These are phyloP conservation scores for Pterophyllum scalare DNA, from an alignment of 2,113 vertebrate species.

Conservation along the genomic window DNA sequence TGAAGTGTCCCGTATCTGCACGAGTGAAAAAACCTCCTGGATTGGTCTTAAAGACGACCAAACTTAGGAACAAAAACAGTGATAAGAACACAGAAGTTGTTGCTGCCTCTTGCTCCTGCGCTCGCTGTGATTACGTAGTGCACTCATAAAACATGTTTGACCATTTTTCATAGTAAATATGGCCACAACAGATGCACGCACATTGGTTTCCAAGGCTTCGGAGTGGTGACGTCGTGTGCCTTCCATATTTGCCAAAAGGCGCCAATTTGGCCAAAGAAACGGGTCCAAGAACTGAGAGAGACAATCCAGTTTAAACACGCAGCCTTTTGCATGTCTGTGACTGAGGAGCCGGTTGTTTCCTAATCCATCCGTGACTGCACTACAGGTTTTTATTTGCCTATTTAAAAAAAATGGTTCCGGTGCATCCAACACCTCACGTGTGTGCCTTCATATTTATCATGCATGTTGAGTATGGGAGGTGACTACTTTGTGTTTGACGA, in stretches of 20 bases:
- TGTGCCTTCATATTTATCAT: neutral
- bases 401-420: neutral
- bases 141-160: no score
- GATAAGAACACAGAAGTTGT: no score
- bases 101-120: no score
- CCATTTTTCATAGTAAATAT: neutral
- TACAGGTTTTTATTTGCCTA: rapidly evolving
- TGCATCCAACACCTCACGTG: neutral
- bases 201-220: neutral
- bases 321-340: no score
- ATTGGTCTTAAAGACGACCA: no score
- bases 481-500: neutral
- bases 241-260: neutral
- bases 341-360: neutral
- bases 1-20: no score
- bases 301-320: neutral
- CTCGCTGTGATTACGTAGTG: no score
- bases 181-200: neutral
- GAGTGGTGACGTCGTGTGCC: neutral
- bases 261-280: neutral
- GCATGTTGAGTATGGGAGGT: neutral
- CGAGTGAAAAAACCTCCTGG: no score
- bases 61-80: no score
- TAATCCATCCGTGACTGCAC: neutral
- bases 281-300: neutral